phyloP scores from a whole-genome alignment of 1,140 invertebrate genomes.

The Cyphomyrmex costatus region DNA sequence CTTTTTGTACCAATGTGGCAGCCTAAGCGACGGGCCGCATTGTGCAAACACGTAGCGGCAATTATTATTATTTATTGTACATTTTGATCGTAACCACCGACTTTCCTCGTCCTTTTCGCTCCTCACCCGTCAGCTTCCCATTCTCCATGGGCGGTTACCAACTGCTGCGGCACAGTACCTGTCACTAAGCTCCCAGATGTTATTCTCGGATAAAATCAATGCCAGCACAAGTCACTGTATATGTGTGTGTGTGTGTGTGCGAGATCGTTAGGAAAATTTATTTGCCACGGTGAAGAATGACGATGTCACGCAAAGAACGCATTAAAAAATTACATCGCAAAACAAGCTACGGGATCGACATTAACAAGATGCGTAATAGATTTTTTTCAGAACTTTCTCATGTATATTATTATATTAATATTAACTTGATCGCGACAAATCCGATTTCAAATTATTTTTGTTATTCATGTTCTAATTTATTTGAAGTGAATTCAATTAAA shows the following conservation, averaged over 20 bases:
- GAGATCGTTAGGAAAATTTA: conserved; percentile 26
- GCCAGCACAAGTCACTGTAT: conserved; percentile 64
- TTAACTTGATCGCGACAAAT: neutral
- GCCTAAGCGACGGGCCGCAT: conserved; percentile 81
- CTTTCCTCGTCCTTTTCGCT: conserved; percentile 74
- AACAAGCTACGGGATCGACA: neutral
- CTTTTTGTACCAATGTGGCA: conserved; percentile 63
- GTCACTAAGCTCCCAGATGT: conserved; percentile 68
- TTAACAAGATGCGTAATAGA: neutral
- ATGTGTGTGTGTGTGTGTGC: too few species aligned
- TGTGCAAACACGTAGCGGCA: conserved; percentile 85
- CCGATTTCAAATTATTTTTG: neutral
- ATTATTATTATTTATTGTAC: conserved; percentile 86
- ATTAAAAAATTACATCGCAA: conserved; percentile 1
- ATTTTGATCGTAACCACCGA: conserved; percentile 77
- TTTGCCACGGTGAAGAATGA: neutral
- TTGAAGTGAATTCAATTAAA: too few species aligned
- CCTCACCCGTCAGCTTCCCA: conserved; percentile 7
- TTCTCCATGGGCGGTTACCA: conserved; percentile 71
- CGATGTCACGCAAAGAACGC: neutral
- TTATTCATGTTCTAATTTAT: neutral
- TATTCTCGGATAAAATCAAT: conserved; percentile 68
- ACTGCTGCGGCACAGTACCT: conserved; percentile 75
- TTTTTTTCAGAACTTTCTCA: neutral
- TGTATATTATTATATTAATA: neutral